Evolutionary conservation across 2,797 vertebrate genomes (phyloP).

Genomic region (Prionace glauca): DNA sequence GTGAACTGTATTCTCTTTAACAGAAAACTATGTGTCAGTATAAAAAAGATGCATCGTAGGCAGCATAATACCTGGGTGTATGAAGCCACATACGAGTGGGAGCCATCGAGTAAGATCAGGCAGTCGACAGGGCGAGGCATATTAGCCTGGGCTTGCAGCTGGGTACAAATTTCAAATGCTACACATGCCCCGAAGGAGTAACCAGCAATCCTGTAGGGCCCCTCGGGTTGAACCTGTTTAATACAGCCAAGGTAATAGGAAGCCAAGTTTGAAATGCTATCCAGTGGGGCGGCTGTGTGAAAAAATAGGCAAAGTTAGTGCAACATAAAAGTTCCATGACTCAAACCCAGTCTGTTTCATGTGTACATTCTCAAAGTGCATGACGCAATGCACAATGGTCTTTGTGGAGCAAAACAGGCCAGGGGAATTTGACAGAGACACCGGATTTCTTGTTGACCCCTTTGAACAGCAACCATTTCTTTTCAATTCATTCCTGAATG

Average conservation of each 20-base stretch:
- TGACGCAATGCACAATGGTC: background rate
- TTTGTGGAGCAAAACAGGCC: background rate
- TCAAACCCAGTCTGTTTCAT: background rate
- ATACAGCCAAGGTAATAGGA: conserved; percentile 79
- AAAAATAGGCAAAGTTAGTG: conserved; percentile 23
- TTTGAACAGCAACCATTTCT: background rate
- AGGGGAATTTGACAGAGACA: background rate
- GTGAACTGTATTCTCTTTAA: background rate
- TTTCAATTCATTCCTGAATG: background rate
- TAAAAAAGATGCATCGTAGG: background rate
- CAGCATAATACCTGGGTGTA: conserved; percentile 75
- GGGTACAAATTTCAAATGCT: conserved; percentile 94
- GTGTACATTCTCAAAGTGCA: background rate
- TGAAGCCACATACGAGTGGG: conserved; percentile 84
- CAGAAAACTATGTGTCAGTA: background rate
- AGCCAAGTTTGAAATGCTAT: conserved; percentile 83
- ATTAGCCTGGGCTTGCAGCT: conserved; percentile 72
- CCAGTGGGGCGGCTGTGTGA: conserved; percentile 75
- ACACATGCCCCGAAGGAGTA: conserved; percentile 97
- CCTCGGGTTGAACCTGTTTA: conserved; percentile 77
- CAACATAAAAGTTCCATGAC: background rate
- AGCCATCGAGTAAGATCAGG: conserved; percentile 88
- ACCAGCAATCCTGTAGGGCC: conserved; percentile 83
- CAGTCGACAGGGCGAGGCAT: conserved; percentile 61
- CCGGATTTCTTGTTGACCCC: background rate